Conservation (phyloP, 2,113 vertebrate species). For the Himantopus leucocephalus region DNA sequence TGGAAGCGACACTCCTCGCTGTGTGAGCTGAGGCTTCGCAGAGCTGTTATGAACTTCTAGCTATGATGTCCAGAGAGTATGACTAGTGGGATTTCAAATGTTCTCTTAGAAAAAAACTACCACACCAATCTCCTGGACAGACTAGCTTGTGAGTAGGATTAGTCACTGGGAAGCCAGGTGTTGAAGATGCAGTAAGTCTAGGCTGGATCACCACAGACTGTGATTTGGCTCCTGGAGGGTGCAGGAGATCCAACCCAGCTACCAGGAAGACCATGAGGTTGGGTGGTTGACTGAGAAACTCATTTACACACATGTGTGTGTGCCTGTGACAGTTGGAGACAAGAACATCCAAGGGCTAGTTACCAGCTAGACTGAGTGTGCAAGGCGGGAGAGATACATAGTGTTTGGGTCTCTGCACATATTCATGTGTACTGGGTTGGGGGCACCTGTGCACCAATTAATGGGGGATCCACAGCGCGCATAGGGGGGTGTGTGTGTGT, state of each 20-base stretch:
- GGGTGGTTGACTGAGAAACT: background rate
- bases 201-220: background rate
- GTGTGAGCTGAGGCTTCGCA: background rate
- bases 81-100: background rate
- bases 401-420: background rate
- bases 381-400: background rate
- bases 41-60: background rate
- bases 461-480: background rate
- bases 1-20: background rate
- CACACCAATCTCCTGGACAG: background rate
- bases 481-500: too few relatives aligned
- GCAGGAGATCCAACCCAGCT: background rate
- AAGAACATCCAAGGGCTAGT: background rate
- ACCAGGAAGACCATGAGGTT: rapidly evolving
- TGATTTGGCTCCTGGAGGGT: background rate
- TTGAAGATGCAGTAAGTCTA: background rate
- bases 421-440: background rate
- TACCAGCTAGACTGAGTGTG: background rate
- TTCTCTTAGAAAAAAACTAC: background rate
- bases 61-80: background rate
- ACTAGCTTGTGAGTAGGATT: background rate
- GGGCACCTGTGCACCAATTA: background rate
- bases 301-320: rapidly evolving
- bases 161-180: background rate
- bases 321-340: background rate